Base-by-base conservation (phyloP, 2,113 vertebrate species). In the Lamprotornis superbus region DNA sequence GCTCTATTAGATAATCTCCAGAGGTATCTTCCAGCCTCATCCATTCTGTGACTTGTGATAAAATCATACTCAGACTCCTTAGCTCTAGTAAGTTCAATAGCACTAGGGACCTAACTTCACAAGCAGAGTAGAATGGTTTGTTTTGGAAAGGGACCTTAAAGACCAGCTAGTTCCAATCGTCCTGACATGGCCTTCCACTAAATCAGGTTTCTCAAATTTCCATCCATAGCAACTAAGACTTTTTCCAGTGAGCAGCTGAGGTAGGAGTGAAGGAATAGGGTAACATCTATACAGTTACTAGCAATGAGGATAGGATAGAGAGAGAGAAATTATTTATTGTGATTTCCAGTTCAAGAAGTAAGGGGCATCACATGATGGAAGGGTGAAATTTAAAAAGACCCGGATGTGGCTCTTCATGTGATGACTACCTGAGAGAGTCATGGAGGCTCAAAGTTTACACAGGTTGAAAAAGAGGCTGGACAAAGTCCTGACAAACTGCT, bases 321-420 rank as follows among this genome's bases (percentile, higher is more conserved):
- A 83, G 12, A 7, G 4, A 42, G 31, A 55, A 37, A 63, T 50
- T 68, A 40, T 31, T 68, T 67, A 33, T 5, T 37, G 22, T 11
- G 10, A 20, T 19, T 42, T 79, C 33, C 9, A 46, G 39, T 44
- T 40, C 16, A 75, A 75, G 24, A 52, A 52, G 7, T 39, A 68
- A 75, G 22, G 2, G n/a, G 1, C 9, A 65, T 24, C 16, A 42
- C 9, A 15, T 39, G 16, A 73, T 42, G 5, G 10, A 35, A 39
- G 15, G 12, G 33, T 37, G 23, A 77, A 83, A 83, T 50, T 52
- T 23, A 40, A 55, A 40, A 57, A 1, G 14, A 8, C 1, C 7
- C 0, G 3, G 27, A 49, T 10, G 7, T 27, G 4, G 3, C 13
- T 75, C 70, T 85, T 90, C 17, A 31, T 0, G 1, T 2, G 1